A percentile compares a stretch with the other conserved stretches of the same genome.
These are phyloP conservation scores for Patiria miniata DNA, from an alignment of 35 echinoderm and acorn worm species.

Conservation along the genomic window DNA sequence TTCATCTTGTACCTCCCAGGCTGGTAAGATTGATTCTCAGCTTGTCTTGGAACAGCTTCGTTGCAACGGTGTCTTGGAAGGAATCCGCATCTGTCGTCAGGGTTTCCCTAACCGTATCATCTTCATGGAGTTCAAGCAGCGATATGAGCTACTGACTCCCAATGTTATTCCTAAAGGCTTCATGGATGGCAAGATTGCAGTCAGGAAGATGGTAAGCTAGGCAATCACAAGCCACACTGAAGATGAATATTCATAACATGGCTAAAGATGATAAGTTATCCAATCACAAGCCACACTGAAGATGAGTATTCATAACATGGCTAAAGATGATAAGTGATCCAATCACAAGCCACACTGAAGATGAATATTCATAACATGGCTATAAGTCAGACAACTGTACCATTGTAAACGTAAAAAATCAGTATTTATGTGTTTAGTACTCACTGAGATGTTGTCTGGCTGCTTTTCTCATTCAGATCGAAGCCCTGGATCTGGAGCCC, in stretches of 20 bases:
- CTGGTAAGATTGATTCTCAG: constrained; percentile 84
- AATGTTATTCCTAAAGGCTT: constrained; percentile 91
- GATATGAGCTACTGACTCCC: constrained; percentile 94
- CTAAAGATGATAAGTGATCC: no score
- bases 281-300: no score
- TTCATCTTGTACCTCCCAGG: constrained; percentile 47
- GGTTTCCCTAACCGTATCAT: constrained; percentile 98
- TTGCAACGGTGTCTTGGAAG: constrained; percentile 98
- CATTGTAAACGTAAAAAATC: no score
- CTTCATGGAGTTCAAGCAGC: constrained; percentile 97
- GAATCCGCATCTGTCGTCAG: constrained; percentile 99
- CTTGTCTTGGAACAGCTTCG: constrained; percentile 94
- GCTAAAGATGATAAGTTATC: no score
- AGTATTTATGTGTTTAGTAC: no score
- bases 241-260: no score
- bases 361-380: no score
- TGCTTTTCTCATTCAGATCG: constrained; percentile 69
- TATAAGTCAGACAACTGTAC: no score
- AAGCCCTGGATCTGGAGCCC: constrained; percentile 89
- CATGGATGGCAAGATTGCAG: constrained; percentile 97
- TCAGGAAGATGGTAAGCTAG: constrained; percentile 80
- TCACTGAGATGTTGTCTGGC: no score
- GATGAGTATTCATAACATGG: no score
- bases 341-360: no score
- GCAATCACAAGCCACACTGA: no score